These are phyloP conservation scores for Pygoscelis adeliae DNA, from an alignment of 2,113 vertebrate genomes.

Conservation along the genomic window DNA sequence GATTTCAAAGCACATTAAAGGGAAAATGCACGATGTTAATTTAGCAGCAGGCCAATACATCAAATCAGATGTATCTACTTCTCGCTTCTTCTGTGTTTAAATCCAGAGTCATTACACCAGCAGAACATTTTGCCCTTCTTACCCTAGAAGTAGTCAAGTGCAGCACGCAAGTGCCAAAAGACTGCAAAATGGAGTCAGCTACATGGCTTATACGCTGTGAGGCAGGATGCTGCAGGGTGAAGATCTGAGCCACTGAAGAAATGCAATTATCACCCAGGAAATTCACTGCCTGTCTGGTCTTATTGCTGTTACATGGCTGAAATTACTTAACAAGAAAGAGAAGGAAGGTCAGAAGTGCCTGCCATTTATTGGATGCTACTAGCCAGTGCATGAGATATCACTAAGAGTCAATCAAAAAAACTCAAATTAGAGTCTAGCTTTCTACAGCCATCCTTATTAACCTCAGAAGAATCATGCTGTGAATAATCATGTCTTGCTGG, in stretches of 20 bases:
- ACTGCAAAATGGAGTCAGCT: background rate
- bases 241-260: background rate
- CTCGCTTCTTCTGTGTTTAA: background rate
- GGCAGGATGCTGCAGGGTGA: background rate
- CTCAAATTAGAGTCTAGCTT: constrained; percentile 18
- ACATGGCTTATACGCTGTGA: background rate
- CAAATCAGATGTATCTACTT: background rate
- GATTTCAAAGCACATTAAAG: background rate
- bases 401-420: constrained; percentile 29
- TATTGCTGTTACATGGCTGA: background rate
- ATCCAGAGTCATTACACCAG: background rate
- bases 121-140: background rate
- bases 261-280: constrained; percentile 29
- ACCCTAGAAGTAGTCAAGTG: background rate
- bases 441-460: constrained; percentile 14
- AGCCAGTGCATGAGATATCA: constrained; percentile 1
- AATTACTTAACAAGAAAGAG: constrained; percentile 18
- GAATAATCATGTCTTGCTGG: constrained; percentile 41
- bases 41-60: background rate
- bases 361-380: background rate
- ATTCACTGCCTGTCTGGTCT: constrained; percentile 13
- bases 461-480: constrained; percentile 11
- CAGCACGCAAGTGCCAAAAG: background rate
- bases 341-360: constrained; percentile 21
- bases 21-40: background rate